phyloP scores from a whole-genome alignment of 1,140 invertebrate species.

The Nasonia longicornis region DNA sequence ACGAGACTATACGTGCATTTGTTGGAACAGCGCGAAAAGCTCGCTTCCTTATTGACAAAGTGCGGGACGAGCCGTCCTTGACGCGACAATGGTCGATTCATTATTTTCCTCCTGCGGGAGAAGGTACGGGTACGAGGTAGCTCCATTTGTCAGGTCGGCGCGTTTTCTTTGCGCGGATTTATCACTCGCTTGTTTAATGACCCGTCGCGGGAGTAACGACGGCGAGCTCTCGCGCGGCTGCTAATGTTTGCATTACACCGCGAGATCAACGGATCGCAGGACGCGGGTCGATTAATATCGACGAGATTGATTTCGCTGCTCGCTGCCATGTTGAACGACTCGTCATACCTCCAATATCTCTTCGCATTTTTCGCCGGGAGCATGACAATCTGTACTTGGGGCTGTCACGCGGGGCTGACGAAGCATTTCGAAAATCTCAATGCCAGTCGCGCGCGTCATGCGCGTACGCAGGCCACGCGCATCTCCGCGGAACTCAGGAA shows the following conservation, averaged over 20 bases:
- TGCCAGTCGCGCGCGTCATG: background rate
- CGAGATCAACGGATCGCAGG: constrained; percentile 7
- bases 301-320: constrained; percentile 1
- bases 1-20: background rate
- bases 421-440: background rate
- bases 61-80: constrained; percentile 30
- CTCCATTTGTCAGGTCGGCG: background rate
- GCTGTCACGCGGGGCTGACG: too few species aligned
- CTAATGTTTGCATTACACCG: constrained; percentile 12
- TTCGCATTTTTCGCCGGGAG: too few species aligned
- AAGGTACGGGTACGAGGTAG: constrained; percentile 20
- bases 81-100: constrained; percentile 57
- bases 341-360: too few species aligned
- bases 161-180: background rate
- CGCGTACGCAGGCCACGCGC: background rate
- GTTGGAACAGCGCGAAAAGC: background rate
- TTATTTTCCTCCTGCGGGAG: constrained; percentile 49
- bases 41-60: background rate
- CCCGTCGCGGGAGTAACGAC: constrained; percentile 9
- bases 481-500: background rate
- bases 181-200: background rate
- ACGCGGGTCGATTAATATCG: constrained; percentile 24
- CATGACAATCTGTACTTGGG: too few species aligned
- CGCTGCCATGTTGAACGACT: background rate
- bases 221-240: background rate